A percentile compares a stretch with the other conserved stretches of the same genome.
phyloP scores from a whole-genome alignment of 2,888 invertebrate genomes.

The Adelphocoris suturalis region DNA sequence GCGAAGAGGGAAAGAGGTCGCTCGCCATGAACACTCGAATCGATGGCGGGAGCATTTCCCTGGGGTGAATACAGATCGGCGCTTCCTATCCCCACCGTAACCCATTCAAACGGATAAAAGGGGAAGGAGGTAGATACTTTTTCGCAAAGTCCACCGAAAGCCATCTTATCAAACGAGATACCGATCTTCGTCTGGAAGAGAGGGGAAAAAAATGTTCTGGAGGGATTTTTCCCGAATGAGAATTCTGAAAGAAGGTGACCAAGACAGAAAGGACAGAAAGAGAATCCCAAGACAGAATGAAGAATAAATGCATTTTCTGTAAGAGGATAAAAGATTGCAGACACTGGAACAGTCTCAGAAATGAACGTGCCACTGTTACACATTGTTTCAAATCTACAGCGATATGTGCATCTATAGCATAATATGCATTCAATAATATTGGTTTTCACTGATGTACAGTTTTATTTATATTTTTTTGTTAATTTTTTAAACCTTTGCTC shows the following conservation, averaged over 20 bases:
- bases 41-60: constrained; percentile 65
- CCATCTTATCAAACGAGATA: constrained; percentile 50
- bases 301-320: not conserved
- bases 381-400: too few relatives aligned
- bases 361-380: too few relatives aligned
- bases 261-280: not conserved
- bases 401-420: too few relatives aligned
- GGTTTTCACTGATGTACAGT: too few relatives aligned
- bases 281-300: not conserved
- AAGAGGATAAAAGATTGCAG: not conserved
- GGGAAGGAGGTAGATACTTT: constrained; percentile 21
- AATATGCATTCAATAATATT: too few relatives aligned
- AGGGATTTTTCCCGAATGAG: not conserved
- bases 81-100: constrained; percentile 25
- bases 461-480: too few relatives aligned
- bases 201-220: not conserved
- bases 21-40: constrained; percentile 33
- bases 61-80: constrained; percentile 67
- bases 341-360: not conserved
- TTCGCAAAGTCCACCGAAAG: constrained; percentile 22
- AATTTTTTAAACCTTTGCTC: too few relatives aligned
- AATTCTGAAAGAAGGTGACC: not conserved
- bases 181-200: constrained; percentile 14
- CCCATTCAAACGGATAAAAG: constrained; percentile 27
- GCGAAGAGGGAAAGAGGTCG: constrained; percentile 30